Conservation (phyloP, 2,797 vertebrate species). For the Phalanger gymnotis region DNA sequence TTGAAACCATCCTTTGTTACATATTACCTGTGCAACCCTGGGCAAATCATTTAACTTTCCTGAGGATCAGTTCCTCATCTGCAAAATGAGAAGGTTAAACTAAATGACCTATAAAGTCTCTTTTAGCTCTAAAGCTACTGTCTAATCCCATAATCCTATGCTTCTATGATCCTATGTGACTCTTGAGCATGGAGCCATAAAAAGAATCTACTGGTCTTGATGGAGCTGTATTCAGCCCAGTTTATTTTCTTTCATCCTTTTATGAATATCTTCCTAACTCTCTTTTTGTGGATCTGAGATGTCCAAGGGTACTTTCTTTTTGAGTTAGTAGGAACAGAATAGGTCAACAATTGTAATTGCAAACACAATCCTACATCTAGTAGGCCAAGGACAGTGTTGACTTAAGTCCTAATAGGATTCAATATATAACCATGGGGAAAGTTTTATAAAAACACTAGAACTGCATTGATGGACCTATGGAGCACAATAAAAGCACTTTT, state of each 20-base stretch:
- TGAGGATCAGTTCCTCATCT: background rate
- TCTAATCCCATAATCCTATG: background rate
- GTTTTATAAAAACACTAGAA: background rate
- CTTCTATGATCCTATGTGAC: background rate
- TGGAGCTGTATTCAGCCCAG: background rate
- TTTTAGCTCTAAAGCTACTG: background rate
- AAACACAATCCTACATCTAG: background rate
- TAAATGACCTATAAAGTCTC: background rate
- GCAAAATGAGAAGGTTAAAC: background rate
- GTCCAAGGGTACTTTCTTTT: slow-evolving; percentile 66
- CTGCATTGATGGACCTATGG: slow-evolving; percentile 33
- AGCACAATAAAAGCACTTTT: slow-evolving; percentile 4
- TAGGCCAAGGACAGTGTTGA: background rate
- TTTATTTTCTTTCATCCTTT: slow-evolving; percentile 43
- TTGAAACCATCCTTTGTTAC: background rate
- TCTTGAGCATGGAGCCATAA: background rate
- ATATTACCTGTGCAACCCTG: background rate
- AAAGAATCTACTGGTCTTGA: background rate
- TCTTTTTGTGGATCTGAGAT: slow-evolving; percentile 68
- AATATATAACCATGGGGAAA: background rate
- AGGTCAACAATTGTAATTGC: slow-evolving; percentile 63
- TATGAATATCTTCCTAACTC: slow-evolving; percentile 22
- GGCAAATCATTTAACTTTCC: background rate
- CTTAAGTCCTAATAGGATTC: background rate
- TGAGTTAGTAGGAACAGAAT: slow-evolving; percentile 54